These are phyloP conservation scores for roundworm (Caenorhabditis elegans) DNA, from an alignment of 1,140 invertebrate species.

Conservation along the genomic window WBcel235 BX284603.4:6089501-6090000, in stretches of 20 bases:
- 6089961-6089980: background rate
- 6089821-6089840: slow-evolving; percentile 35
- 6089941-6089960: slow-evolving; percentile 28
- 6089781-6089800: slow-evolving; percentile 10
- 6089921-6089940: background rate
- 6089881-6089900: too few species aligned
- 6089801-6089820: slow-evolving; percentile 22
- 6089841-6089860: background rate
- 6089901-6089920: too few species aligned
- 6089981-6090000: background rate
- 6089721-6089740: slow-evolving; percentile 21
- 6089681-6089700: slow-evolving; percentile 40
- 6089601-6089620: slow-evolving; percentile 38
- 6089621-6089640: slow-evolving; percentile 46
- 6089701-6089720: slow-evolving; percentile 32
- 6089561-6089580: background rate
- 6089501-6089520: slow-evolving; percentile 4
- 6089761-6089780: background rate
- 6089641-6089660: slow-evolving; percentile 37
- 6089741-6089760: slow-evolving; percentile 41
- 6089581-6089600: slow-evolving; percentile 37
- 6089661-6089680: slow-evolving; percentile 29
- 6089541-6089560: background rate
- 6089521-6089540: slow-evolving; percentile 25
- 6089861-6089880: too few species aligned